Evolutionary conservation across 30 jellyfish, hydroid and myxozoan species (phyloP).

Genomic region (Turritopsis rubra): DNA sequence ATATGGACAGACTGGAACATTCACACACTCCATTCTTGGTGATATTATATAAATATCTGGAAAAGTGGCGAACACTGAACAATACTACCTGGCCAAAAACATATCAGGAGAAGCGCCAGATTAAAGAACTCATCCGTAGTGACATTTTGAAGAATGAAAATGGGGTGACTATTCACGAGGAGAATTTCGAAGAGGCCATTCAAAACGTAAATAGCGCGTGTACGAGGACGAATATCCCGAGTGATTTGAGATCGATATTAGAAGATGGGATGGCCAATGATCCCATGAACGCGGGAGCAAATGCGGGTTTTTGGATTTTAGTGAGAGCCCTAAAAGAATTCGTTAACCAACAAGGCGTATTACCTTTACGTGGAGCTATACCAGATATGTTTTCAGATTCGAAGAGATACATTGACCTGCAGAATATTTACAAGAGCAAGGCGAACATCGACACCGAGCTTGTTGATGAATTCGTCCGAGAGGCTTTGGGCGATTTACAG

Average conservation of each 20-base stretch:
- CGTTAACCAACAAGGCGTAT: conserved; percentile 34
- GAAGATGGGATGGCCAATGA: conserved; percentile 44
- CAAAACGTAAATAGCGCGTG: conserved; percentile 57
- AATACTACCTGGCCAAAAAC: conserved; percentile 54
- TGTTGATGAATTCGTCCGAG: conserved; percentile 15
- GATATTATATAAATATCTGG: conserved; percentile 51
- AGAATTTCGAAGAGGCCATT: conserved; percentile 80
- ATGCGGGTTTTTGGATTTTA: conserved; percentile 63
- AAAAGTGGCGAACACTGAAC: conserved; percentile 54
- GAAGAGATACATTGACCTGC: conserved; percentile 62
- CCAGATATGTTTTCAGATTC: conserved; percentile 96
- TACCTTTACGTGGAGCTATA: conserved; percentile 79
- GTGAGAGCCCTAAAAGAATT: conserved; percentile 74
- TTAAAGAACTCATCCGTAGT: conserved; percentile 38
- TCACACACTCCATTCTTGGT: conserved; percentile 76
- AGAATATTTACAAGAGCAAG: conserved; percentile 45
- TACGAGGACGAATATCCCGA: conserved; percentile 47
- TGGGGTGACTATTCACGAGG: conserved; percentile 59
- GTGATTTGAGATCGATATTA: conserved; percentile 41
- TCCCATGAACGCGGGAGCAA: conserved; percentile 57
- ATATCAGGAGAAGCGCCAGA: conserved; percentile 47
- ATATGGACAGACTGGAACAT: conserved; percentile 71
- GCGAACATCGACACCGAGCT: conserved; percentile 17
- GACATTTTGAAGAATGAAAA: conserved; percentile 56
- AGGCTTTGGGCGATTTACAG: conserved; percentile 19